Base-by-base conservation (phyloP, 2,888 invertebrate genomes). In the Drosophila maculinotata region DNA sequence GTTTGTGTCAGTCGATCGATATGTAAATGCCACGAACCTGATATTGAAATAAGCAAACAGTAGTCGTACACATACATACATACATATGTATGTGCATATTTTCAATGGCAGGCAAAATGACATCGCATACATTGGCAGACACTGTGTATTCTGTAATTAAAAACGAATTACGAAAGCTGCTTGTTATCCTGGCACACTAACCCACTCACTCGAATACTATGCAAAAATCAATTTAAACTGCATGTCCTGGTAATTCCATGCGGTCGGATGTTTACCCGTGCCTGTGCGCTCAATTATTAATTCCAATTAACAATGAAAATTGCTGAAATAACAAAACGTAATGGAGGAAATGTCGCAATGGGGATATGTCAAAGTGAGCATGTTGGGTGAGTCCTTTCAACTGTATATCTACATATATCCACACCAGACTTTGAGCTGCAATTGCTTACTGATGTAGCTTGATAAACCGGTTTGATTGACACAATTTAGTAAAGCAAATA, bases 1-100 rank as follows among this genome's bases (percentile, higher is more conserved):
- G 15, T 17, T 49, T 42, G 39, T 33, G 15, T 17, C 53, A 28
- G 52, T 54, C 54, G 84, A 86, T 82, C 81, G 81, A 82, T 82
- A 83, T 83, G 69, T 41, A 86, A 82, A 82, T 83, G 86, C 81
- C 80, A 86, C 77, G 80, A 83, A 71, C 78, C 71, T 71, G 69
- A 70, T 82, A 82, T 79, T 83, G 80, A 79, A 86, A 83, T 69
- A 52, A 28, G 31, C 36, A 39, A 35, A 38, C 26, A 44, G 33
- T 28, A 66, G 12, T 45, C 8, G 12, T 14, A 44, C 10, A 3
- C n/a, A 4, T n/a, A 17, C 1, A 28, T 3, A 44, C n/a, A 12
- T 31, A 28, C 15, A 26, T 31, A 26, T 59, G 53, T 56, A 47
- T 59, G 53, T 56, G 48, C 52, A 73, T 44, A 44, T 69, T 58